These are phyloP conservation scores for Acanthurus lineatus DNA, from an alignment of 2,797 vertebrate genomes.

Conservation along the genomic window DNA sequence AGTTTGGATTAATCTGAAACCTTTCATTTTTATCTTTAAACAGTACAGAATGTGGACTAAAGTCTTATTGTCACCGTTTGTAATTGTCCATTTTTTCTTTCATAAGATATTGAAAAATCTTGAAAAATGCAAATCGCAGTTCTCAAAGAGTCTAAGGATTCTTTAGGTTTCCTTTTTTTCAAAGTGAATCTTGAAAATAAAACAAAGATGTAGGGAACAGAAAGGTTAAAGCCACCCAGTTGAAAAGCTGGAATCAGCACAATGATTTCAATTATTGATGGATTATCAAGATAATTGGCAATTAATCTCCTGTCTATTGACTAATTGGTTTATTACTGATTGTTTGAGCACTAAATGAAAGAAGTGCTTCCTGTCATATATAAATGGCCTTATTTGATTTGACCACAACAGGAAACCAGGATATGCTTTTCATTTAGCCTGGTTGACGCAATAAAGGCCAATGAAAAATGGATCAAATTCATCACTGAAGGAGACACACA, in stretches of 20 bases:
- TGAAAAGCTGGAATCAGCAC: not conserved
- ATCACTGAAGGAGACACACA: slow-evolving; percentile 19
- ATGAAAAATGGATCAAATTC: slow-evolving; percentile 44
- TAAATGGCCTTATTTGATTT: not conserved
- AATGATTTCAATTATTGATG: not conserved
- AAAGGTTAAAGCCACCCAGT: not conserved
- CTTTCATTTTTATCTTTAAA: not conserved
- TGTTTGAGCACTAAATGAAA: not conserved
- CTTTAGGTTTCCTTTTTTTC: not conserved
- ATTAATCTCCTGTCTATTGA: not conserved
- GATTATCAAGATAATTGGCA: not conserved
- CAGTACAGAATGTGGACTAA: not conserved
- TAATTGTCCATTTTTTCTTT: not conserved
- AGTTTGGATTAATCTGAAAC: not conserved
- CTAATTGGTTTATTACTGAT: not conserved
- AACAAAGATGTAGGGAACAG: not conserved
- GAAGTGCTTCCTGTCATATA: not conserved
- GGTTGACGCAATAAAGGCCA: slow-evolving; percentile 35
- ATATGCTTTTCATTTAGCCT: slow-evolving; percentile 12
- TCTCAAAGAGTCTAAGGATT: not conserved
- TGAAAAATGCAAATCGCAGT: not conserved
- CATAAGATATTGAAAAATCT: not conserved
- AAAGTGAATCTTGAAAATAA: not conserved
- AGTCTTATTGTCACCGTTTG: not conserved
- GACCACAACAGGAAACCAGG: not conserved